These are phyloP conservation scores for Pissodes strobi DNA, from an alignment of 1,140 invertebrate species.

Conservation along the genomic window DNA sequence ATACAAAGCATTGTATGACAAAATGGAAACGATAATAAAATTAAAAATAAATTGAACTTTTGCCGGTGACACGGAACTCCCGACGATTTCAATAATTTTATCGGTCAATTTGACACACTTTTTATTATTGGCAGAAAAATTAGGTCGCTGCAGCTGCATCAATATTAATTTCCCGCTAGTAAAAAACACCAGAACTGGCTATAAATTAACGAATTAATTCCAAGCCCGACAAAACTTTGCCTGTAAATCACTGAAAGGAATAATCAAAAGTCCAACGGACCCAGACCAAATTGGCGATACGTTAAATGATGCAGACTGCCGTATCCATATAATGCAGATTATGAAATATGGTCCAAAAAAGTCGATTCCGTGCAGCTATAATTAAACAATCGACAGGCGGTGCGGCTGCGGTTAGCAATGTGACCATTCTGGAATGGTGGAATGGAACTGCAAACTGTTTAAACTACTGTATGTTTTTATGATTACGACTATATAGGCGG, in stretches of 20 bases:
- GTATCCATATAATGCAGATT: slow-evolving; percentile 20
- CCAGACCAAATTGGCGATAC: slow-evolving; percentile 14
- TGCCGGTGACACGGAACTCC: neutral
- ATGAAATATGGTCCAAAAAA: slow-evolving; percentile 11
- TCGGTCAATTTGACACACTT: neutral
- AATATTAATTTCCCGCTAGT: slow-evolving; percentile 11
- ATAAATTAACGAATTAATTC: slow-evolving; percentile 29
- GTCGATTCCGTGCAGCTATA: slow-evolving; percentile 10
- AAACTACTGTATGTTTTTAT: too few relatives aligned
- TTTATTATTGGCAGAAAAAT: slow-evolving; percentile 5
- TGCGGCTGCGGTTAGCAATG: too few relatives aligned
- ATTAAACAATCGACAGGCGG: slow-evolving; percentile 19
- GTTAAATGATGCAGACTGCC: slow-evolving; percentile 18
- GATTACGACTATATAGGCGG: too few relatives aligned
- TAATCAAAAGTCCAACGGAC: slow-evolving; percentile 15
- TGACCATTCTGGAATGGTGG: too few relatives aligned
- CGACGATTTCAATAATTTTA: neutral
- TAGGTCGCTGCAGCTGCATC: slow-evolving; percentile 8
- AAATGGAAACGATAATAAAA: too few relatives aligned
- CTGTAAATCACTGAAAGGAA: slow-evolving; percentile 23
- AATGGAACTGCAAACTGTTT: too few relatives aligned
- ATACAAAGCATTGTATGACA: too few relatives aligned
- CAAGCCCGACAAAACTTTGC: slow-evolving; percentile 25
- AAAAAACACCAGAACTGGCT: slow-evolving; percentile 4
- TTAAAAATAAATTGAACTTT: too few relatives aligned